Evolutionary conservation across 2,888 invertebrate genomes (phyloP), one percentile per base, ranked within the genome.

Genomic region (Drosophila mulleri): DNA sequence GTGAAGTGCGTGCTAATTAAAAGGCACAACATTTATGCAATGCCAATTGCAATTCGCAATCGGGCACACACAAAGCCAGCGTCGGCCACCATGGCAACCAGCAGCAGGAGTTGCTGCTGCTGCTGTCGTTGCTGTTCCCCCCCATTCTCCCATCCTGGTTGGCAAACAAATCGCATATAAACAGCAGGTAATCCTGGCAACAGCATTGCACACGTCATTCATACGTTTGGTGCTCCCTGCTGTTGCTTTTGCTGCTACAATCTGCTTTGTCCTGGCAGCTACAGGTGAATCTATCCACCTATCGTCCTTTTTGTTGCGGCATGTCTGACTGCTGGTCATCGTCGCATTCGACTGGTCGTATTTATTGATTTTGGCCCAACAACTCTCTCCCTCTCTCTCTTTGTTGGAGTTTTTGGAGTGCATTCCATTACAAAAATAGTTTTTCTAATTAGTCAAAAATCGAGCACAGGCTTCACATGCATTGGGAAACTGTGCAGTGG

Each of bases 11-110:
- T 81, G 77, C 88, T 84, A 84, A 84, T 84, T 84, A 87, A 84
- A 85, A 84, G 86, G 84, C 83, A 88, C 88, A 84, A 84, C 83
- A 81, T 83, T 84, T 84, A 80, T 84, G 85, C 83, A 80, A 73
- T 75, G 70, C 69, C 64, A 73, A 44, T 39, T 53, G 48, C 61
- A 64, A 57, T 44, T 23, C 72, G 41, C 39, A 54, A 61, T 63
- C 69, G 64, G 58, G 68, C 64, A 52, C 47, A 42, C 59, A 78
- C 69, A 78, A 79, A 72, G 75, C 65, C 69, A 78, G 48, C 50
- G 83, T 72, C 87, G 84, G 83, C 64, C 67, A 82, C 67, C 87
- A 83, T 87, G 84, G 87, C 75, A 87, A 83, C 83, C 67, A 44
- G 6, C 29, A n/a, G 11, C 29, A 29, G 29, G 4, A 47, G 47